phyloP scores from a whole-genome alignment of 2,113 vertebrate species.

The Peromyscus polionotus region DNA sequence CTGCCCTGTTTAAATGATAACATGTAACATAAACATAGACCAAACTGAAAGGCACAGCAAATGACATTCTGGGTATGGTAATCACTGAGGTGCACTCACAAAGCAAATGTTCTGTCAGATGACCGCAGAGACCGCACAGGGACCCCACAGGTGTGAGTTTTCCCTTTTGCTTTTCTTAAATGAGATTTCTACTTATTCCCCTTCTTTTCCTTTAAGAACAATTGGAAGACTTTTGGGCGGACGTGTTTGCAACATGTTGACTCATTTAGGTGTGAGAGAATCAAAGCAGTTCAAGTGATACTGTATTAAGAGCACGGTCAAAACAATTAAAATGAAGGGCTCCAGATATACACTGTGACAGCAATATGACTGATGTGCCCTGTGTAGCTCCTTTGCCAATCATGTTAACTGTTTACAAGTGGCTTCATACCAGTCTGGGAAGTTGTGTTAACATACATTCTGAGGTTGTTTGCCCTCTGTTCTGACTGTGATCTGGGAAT shows the following conservation, averaged over 20 bases:
- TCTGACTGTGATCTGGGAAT: not conserved
- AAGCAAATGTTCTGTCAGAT: not conserved
- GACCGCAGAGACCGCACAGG: not conserved
- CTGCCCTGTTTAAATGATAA: not conserved
- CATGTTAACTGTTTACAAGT: not conserved
- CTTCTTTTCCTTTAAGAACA: constrained; percentile 77
- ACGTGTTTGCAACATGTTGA: constrained; percentile 49
- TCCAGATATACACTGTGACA: not conserved
- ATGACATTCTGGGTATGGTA: not conserved
- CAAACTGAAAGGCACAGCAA: not conserved
- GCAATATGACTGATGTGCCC: not conserved
- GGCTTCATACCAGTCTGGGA: not conserved
- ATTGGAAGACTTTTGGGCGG: constrained; percentile 56
- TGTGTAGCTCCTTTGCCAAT: accelerated
- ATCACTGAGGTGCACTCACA: not conserved
- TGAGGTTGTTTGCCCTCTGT: not conserved
- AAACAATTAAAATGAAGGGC: constrained; percentile 37
- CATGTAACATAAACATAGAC: constrained; percentile 3
- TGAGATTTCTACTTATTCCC: constrained; percentile 49
- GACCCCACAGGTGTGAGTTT: not conserved
- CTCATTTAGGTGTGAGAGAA: constrained; percentile 69
- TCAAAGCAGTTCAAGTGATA: not conserved
- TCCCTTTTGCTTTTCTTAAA: not conserved
- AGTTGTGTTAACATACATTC: not conserved
- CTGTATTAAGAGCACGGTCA: not conserved